Evolutionary conservation across 2,113 vertebrate genomes (phyloP).

Genomic region (Oreochromis spilurus): DNA sequence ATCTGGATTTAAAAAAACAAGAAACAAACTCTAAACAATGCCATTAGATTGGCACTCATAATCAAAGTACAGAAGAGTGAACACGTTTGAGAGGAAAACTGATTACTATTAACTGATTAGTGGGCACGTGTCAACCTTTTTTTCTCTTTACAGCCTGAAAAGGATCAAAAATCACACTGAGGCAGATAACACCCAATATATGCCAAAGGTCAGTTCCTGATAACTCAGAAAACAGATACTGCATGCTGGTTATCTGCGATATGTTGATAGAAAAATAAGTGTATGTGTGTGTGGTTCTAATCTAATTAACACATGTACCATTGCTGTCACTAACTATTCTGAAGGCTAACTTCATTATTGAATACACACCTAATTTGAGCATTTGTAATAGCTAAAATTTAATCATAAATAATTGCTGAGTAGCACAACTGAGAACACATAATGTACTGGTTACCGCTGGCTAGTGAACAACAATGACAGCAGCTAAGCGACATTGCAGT

Average conservation of each 20-base stretch:
- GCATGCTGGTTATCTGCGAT: background rate
- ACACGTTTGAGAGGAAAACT: background rate
- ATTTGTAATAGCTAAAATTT: background rate
- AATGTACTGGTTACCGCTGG: background rate
- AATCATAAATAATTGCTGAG: background rate
- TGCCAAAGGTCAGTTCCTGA: slow-evolving; percentile 13
- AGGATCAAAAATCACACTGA: background rate
- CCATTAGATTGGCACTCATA: background rate
- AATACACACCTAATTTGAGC: background rate
- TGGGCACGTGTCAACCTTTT: background rate
- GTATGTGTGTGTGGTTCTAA: background rate
- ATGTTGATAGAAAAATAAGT: background rate
- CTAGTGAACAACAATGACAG: background rate
- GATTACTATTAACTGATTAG: background rate
- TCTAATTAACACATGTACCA: background rate
- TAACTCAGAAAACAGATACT: slow-evolving; percentile 14
- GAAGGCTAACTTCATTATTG: background rate
- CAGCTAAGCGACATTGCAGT: background rate
- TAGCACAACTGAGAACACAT: background rate
- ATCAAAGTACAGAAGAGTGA: background rate
- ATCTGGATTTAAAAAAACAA: background rate
- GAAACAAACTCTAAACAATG: background rate
- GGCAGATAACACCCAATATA: background rate
- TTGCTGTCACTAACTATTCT: background rate
- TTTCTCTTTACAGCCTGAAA: background rate